phyloP scores from a whole-genome alignment of 2,113 vertebrate species.

The Bostrychus sinensis region DNA sequence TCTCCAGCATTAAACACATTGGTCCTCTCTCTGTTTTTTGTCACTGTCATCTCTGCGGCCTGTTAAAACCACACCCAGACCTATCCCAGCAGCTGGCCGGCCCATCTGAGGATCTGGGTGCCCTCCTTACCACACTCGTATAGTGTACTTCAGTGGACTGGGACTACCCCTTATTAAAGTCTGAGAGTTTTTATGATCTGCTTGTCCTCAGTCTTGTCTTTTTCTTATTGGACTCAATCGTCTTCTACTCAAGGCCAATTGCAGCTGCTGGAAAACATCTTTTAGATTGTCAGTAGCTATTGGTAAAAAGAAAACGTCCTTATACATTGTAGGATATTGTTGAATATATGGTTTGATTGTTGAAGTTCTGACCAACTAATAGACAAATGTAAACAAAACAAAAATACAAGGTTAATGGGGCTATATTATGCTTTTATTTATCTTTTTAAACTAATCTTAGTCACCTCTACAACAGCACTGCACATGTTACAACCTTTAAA shows the following conservation, averaged over 20 bases:
- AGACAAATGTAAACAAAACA: no score
- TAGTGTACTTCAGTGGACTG: conserved; percentile 34
- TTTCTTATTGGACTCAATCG: not conserved
- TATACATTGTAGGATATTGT: no score
- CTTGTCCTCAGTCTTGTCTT: not conserved
- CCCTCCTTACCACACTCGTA: conserved; percentile 52
- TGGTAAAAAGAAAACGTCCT: no score
- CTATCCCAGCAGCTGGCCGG: conserved; percentile 51
- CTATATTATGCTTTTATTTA: no score
- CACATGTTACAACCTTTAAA: no score
- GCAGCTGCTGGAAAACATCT: not conserved
- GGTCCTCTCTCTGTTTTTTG: conserved; percentile 63
- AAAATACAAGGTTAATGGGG: no score
- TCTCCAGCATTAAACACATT: conserved; percentile 21
- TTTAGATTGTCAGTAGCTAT: not conserved
- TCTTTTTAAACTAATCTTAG: no score
- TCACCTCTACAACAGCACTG: no score
- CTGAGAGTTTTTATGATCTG: conserved; percentile 38
- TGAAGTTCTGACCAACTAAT: no score
- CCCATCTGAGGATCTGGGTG: conserved; percentile 58
- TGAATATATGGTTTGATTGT: no score
- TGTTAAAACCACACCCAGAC: conserved; percentile 63
- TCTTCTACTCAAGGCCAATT: not conserved
- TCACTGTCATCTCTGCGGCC: conserved; percentile 46
- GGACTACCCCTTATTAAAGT: conserved; percentile 40